Base-by-base conservation (phyloP, 1,140 invertebrate species). In the Papilio helenus region DNA sequence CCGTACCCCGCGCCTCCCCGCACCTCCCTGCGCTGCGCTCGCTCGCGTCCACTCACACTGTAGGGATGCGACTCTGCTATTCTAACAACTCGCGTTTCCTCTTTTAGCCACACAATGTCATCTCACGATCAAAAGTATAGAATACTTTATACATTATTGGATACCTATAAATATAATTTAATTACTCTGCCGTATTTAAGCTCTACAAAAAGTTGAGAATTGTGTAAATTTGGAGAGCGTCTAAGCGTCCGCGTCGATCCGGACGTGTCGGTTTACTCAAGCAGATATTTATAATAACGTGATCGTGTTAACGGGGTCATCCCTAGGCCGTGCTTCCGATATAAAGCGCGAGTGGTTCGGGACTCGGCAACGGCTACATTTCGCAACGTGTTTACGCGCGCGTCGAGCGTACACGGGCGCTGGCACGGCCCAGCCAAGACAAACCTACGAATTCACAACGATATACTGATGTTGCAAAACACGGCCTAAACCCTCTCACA, bases 331-430 rank as follows among this genome's bases (percentile, higher is more conserved):
- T 79, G 80, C 82, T 85, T 82, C 84, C 81, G 83, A 87, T 87
- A 88, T 89, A 85, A 86, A 85, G 83, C 73, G 74, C 80, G 81
- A 81, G 79, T 84, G 83, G 79, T 84, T 82, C 76, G 68, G 81
- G 68, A 77, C 46, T 20, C 51, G n/a, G 51, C 51, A 55, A 20
- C 51, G 51, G 51, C 51, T n/a, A 16, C 76, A 79, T 92, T 91
- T 93, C 90, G 89, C 87, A 92, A 91, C 79, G 58, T 88, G 87
- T 90, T 90, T 89, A 90, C 89, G 84, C 87, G 80, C 82, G 81
- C 78, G 85, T 82, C 81, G 81, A 83, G 82, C 79, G 85, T 86
- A 34, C 55, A 39, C 71, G 14, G 71, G n/a, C 73, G 72, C 73
- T 26, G 23, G 23, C 58, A 29, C 58, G 20, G 58, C 9, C 10